Evolutionary conservation across 2,797 vertebrate species (phyloP).

Genomic region (Antrozous pallidus): DNA sequence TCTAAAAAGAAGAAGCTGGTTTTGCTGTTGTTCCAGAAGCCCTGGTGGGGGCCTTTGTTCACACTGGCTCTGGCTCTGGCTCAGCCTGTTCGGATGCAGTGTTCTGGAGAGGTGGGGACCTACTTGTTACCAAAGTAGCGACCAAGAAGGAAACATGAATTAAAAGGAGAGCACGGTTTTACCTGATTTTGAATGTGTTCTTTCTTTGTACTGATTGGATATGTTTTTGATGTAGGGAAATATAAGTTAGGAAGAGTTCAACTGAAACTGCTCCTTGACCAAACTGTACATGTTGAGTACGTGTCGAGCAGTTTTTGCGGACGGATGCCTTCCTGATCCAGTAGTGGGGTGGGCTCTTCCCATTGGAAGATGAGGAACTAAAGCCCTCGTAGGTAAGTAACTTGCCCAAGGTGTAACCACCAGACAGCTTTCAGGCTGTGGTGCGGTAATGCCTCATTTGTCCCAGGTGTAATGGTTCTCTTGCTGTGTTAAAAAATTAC

Average conservation of each 20-base stretch:
- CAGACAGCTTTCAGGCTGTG: not conserved
- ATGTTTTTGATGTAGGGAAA: not conserved
- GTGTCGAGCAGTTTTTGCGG: not conserved
- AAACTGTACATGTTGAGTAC: not conserved
- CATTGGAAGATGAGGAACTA: not conserved
- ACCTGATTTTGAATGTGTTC: constrained; percentile 49
- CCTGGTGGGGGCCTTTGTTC: constrained; percentile 24
- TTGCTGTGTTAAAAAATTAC: not conserved
- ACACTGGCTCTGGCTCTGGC: constrained; percentile 40
- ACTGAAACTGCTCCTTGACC: not conserved
- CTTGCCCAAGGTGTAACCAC: not conserved
- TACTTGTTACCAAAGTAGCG: constrained; percentile 74
- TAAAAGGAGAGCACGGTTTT: constrained; percentile 78
- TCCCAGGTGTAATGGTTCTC: not conserved
- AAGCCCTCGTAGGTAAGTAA: not conserved
- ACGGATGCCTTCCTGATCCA: not conserved
- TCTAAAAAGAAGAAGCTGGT: constrained; percentile 36
- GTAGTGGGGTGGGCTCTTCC: not conserved
- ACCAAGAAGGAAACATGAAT: constrained; percentile 74
- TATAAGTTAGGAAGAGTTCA: not conserved
- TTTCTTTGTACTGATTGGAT: constrained; percentile 25
- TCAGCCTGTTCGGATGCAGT: constrained; percentile 50
- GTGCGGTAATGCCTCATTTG: not conserved
- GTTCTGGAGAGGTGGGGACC: constrained; percentile 47
- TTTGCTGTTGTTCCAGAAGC: constrained; percentile 55